Evolutionary conservation across 2,888 invertebrate species (phyloP).

Genomic region (Cyrtodaria siliqua): DNA sequence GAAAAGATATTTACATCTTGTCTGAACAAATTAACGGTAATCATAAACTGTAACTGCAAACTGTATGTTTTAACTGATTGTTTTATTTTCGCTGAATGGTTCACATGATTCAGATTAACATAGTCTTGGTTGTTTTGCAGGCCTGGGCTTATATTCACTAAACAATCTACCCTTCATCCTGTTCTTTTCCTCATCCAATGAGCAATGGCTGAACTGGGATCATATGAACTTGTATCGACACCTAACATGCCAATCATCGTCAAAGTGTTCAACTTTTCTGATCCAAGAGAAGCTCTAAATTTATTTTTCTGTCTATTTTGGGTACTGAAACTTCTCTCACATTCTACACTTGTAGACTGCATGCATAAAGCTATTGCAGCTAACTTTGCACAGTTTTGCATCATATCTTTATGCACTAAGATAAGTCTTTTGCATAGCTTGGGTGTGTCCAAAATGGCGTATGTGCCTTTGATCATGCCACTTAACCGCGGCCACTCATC

Average conservation of each 20-base stretch:
- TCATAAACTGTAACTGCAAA: too few species aligned
- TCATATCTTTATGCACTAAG: constrained; percentile 3
- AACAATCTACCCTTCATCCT: constrained; percentile 14
- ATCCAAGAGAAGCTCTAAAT: constrained; percentile 2
- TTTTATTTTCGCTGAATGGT: too few species aligned
- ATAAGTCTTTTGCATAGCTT: constrained; percentile 15
- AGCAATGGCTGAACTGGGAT: background rate
- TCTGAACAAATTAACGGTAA: too few species aligned
- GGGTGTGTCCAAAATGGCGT: background rate
- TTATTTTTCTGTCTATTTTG: constrained; percentile 9
- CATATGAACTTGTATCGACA: background rate
- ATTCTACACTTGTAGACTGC: constrained; percentile 29
- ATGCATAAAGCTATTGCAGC: constrained; percentile 36
- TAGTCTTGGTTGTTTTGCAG: constrained; percentile 1
- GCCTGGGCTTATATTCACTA: constrained; percentile 11
- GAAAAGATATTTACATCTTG: too few species aligned
- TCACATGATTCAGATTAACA: too few species aligned
- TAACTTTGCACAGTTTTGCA: constrained; percentile 18
- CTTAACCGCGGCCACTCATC: constrained; percentile 4
- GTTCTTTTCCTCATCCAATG: background rate
- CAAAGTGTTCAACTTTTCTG: constrained; percentile 5
- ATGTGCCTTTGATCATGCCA: constrained; percentile 30
- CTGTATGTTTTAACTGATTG: too few species aligned
- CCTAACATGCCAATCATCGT: background rate
- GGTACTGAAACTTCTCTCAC: background rate